Evolutionary conservation across 2,888 invertebrate genomes (phyloP).

Genomic region (Venustoraphidia nigricollis): DNA sequence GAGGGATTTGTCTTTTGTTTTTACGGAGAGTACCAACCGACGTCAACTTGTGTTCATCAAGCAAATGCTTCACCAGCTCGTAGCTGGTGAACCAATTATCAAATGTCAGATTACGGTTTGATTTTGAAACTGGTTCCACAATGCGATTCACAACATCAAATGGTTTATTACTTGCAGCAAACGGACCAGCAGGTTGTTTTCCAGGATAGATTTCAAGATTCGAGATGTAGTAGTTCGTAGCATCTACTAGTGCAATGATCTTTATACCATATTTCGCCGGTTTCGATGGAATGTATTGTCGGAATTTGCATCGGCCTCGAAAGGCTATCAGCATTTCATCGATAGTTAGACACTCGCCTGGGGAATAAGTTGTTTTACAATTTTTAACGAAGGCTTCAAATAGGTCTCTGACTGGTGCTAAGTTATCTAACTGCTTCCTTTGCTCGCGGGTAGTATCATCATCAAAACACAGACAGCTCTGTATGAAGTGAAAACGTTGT

Average conservation of each 20-base stretch:
- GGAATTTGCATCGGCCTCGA: constrained; percentile 16
- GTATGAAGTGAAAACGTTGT: constrained; percentile 14
- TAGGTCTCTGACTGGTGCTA: constrained; percentile 16
- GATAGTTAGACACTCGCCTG: constrained; percentile 15
- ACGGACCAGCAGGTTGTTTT: constrained; percentile 16
- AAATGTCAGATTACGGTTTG: too few relatives aligned
- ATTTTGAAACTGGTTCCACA: too few relatives aligned
- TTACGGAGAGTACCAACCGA: constrained; percentile 12
- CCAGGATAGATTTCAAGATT: constrained; percentile 17
- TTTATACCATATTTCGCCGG: constrained; percentile 20
- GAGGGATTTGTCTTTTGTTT: constrained; percentile 12
- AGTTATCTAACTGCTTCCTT: constrained; percentile 12
- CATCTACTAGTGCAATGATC: constrained; percentile 15
- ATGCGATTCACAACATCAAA: too few relatives aligned
- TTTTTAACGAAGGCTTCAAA: constrained; percentile 17
- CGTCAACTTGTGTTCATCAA: constrained; percentile 8
- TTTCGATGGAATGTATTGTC: constrained; percentile 21
- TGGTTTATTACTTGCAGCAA: too few relatives aligned
- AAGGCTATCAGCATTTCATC: constrained; percentile 18
- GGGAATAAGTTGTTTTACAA: constrained; percentile 14
- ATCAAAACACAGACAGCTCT: constrained; percentile 14
- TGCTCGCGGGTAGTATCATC: constrained; percentile 9
- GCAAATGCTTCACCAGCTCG: constrained; percentile 7
- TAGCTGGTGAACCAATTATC: too few relatives aligned
- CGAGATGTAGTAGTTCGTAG: constrained; percentile 15